phyloP scores from a whole-genome alignment of 2,797 vertebrate genomes.

The Glyptemys insculpta region DNA sequence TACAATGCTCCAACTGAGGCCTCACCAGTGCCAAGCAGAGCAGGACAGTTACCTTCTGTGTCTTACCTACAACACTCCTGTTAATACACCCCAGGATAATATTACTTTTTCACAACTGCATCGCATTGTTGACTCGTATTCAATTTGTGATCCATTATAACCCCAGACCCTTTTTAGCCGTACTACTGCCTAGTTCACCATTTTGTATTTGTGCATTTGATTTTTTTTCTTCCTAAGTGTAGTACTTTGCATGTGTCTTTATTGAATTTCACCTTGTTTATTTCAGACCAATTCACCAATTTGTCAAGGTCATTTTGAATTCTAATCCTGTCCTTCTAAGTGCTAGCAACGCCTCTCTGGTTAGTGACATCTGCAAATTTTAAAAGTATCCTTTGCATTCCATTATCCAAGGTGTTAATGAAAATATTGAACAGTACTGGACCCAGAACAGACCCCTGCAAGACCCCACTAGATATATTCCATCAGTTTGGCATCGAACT shows the following conservation, averaged over 20 bases:
- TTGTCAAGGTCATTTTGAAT: neutral
- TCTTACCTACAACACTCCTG: neutral
- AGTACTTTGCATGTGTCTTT: neutral
- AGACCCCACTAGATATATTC: neutral
- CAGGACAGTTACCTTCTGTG: neutral
- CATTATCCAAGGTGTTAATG: neutral
- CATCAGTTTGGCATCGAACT: neutral
- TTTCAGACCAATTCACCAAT: neutral
- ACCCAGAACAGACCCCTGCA: neutral
- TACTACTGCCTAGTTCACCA: fast-evolving
- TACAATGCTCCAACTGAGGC: neutral
- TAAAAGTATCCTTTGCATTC: neutral
- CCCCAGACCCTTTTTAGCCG: neutral
- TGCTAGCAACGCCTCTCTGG: neutral
- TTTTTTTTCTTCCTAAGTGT: neutral
- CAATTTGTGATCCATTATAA: neutral
- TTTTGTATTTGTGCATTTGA: neutral
- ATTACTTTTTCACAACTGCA: neutral
- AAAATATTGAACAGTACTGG: neutral
- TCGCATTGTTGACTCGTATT: neutral
- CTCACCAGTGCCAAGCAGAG: neutral
- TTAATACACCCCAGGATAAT: neutral
- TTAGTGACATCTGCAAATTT: neutral
- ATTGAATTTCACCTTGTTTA: neutral
- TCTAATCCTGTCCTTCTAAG: neutral